phyloP scores from a whole-genome alignment of 2,888 invertebrate species.

The Theretra japonica region DNA sequence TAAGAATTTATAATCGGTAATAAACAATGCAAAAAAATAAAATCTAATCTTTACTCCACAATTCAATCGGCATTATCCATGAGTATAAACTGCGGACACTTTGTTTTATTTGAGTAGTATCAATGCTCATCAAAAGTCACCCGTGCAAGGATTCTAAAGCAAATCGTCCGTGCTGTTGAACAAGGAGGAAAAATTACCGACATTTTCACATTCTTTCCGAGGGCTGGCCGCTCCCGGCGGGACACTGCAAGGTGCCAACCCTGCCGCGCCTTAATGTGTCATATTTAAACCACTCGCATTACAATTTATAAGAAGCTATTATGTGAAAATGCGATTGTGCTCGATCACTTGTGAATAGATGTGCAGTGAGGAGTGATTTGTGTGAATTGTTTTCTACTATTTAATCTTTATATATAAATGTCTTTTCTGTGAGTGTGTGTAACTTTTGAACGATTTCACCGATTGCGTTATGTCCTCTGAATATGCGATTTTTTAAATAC shows the following conservation, averaged over 20 bases:
- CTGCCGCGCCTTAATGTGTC: conserved; percentile 44
- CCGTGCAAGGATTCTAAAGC: neutral
- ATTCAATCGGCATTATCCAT: too few species aligned
- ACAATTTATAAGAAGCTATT: conserved; percentile 30
- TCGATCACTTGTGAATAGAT: conserved; percentile 23
- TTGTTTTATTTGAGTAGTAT: neutral
- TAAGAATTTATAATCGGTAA: too few species aligned
- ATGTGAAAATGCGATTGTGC: conserved; percentile 27
- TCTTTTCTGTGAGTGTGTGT: too few species aligned
- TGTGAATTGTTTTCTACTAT: conserved; percentile 10
- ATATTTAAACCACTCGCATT: conserved; percentile 37
- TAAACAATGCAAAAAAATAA: too few species aligned
- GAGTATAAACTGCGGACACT: too few species aligned
- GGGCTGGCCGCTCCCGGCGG: neutral
- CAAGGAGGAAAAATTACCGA: neutral
- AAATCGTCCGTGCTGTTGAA: neutral
- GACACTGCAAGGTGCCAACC: neutral
- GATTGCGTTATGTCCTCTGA: too few species aligned
- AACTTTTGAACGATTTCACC: too few species aligned
- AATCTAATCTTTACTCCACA: too few species aligned
- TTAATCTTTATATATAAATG: neutral
- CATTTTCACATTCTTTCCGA: neutral
- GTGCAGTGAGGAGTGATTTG: conserved; percentile 23
- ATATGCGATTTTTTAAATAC: too few species aligned
- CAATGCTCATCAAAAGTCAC: neutral